Conservation (phyloP, 2,888 invertebrate genomes). For the Notocelia uddmanniana region DNA sequence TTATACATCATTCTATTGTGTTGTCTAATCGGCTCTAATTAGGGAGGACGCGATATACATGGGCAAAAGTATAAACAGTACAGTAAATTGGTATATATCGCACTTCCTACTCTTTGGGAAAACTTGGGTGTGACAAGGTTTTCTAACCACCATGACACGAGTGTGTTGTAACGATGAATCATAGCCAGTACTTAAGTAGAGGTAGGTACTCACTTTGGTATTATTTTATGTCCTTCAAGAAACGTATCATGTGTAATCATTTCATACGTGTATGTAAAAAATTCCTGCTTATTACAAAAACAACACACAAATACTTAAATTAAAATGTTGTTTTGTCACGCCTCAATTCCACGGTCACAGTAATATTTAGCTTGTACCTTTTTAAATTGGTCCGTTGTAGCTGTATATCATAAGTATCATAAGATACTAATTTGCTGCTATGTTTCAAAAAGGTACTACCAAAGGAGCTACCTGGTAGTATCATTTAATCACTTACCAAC, state of each 20-base stretch:
- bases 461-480: neutral
- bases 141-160: slow-evolving; percentile 12
- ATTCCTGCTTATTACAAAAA: slow-evolving; percentile 4
- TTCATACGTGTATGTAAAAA: neutral
- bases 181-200: neutral
- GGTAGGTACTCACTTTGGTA: neutral
- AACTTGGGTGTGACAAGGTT: slow-evolving; percentile 39
- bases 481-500: neutral
- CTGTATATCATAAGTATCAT: neutral
- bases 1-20: slow-evolving; percentile 67
- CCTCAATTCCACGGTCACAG: neutral
- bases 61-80: neutral
- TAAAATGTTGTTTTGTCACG: slow-evolving; percentile 5
- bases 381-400: neutral
- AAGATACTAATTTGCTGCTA: no score
- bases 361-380: neutral
- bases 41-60: slow-evolving; percentile 15
- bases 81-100: slow-evolving; percentile 33
- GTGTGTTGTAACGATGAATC: slow-evolving; percentile 26
- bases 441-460: neutral
- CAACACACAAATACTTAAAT: neutral
- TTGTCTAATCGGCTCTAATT: slow-evolving; percentile 62
- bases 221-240: slow-evolving; percentile 13
- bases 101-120: slow-evolving; percentile 42
- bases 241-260: slow-evolving; percentile 1